Base-by-base conservation (phyloP, 2,113 vertebrate species). In the Anser cygnoides region DNA sequence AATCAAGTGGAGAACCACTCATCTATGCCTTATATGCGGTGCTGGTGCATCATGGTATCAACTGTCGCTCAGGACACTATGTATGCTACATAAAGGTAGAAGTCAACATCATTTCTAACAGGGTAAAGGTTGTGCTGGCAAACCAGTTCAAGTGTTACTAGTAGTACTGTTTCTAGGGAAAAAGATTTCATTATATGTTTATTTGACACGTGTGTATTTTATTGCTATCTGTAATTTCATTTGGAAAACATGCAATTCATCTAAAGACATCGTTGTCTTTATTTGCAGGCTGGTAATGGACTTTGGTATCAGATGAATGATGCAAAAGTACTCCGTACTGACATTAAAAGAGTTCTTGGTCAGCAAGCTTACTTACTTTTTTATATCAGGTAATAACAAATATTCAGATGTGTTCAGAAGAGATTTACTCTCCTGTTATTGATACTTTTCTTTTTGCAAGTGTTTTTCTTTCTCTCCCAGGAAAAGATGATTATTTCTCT, bases 271-370 rank as follows among this genome's bases (percentile, higher is more conserved):
- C 15, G 2, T 41, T 95, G 87, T 65, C 55, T 94, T 74, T 96
- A 59, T 72, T 97, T 91, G 33, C 97, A 99, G 99, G 98, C 99
- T 11, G 99, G 99, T 85, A 99, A 99, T 37, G 99, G 99, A 35
- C 99, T 99, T 95, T 99, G 99, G 99, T 99, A 99, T 94, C 98
- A 99, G 84, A 99, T 99, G 99, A 99, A 99, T 28, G 99, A 99
- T 94, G 98, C 98, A n/a, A 98, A 98, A 4, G 99, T 99, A 61
- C 98, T 99, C 3, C 97, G 98, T 89, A 99, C 98, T 74, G 99
- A 99, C 94, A 98, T 99, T 94, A 97, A 98, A 96, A 98, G 99
- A 23, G 99, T 99, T 74, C 98, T 99, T 73, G 99, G 98, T 95
- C 99, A 99, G 70, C 99, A 99, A 97, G 99, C 99, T 37, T 99